These are phyloP conservation scores for Euclidia mi DNA, from an alignment of 2,888 invertebrate species.

Conservation along the genomic window DNA sequence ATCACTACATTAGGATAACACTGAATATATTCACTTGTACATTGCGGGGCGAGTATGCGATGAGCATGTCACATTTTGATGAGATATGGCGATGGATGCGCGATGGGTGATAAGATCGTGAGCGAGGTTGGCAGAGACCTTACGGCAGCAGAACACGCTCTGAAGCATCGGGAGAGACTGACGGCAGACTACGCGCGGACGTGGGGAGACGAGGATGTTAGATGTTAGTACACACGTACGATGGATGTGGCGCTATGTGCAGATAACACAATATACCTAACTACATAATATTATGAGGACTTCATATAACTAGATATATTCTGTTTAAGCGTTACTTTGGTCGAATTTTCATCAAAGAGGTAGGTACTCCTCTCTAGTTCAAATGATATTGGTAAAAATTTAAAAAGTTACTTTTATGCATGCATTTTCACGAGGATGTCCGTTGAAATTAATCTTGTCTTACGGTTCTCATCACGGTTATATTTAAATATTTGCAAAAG, in stretches of 20 bases:
- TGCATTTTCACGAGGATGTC: too few species aligned
- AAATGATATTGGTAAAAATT: too few species aligned
- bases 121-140: conserved; percentile 73
- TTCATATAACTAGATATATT: background rate
- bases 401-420: too few species aligned
- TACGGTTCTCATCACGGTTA: too few species aligned
- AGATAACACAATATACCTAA: too few species aligned
- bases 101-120: conserved; percentile 27
- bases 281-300: background rate
- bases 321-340: too few species aligned
- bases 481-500: too few species aligned
- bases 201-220: conserved; percentile 29
- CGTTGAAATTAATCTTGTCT: too few species aligned
- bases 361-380: too few species aligned
- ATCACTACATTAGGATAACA: conserved; percentile 52
- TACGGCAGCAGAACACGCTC: conserved; percentile 86
- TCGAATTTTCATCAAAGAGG: too few species aligned
- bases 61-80: conserved; percentile 48
- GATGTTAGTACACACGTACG: conserved; percentile 37
- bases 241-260: conserved; percentile 7
- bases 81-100: conserved; percentile 44
- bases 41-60: conserved; percentile 31
- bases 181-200: conserved; percentile 51
- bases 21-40: conserved; percentile 57
- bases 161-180: conserved; percentile 84